A percentile compares a stretch with the other conserved stretches of the same genome.
Evolutionary conservation across 2,113 vertebrate genomes (phyloP).

Genomic region (Crypturellus undulatus): DNA sequence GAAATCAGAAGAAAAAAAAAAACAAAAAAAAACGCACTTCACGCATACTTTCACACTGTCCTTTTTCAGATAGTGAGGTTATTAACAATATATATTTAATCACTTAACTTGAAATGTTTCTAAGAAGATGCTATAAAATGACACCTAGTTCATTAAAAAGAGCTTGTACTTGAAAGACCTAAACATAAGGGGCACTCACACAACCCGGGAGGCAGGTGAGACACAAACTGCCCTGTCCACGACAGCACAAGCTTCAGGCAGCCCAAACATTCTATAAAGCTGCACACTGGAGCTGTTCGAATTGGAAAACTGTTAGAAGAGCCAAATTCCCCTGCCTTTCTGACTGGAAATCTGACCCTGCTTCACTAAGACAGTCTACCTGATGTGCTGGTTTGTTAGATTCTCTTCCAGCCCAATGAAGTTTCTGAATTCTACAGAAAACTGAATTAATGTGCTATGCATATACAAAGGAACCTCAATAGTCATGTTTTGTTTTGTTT

Average conservation of each 20-base stretch:
- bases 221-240: not conserved
- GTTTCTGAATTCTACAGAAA: not conserved
- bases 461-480: not conserved
- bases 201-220: fast-evolving
- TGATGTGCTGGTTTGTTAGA: not conserved
- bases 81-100: slow-evolving; percentile 49
- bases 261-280: too few relatives aligned
- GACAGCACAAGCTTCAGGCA: too few relatives aligned
- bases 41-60: not conserved
- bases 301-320: not conserved
- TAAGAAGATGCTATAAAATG: slow-evolving; percentile 41
- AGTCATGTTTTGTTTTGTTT: not conserved
- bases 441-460: not conserved
- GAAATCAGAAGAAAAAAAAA: not conserved
- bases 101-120: slow-evolving; percentile 24
- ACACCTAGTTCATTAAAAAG: slow-evolving; percentile 4
- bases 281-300: not conserved
- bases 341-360: not conserved
- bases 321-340: not conserved
- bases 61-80: slow-evolving; percentile 7
- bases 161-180: not conserved
- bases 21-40: not conserved
- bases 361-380: not conserved
- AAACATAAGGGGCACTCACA: not conserved
- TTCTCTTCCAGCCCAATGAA: not conserved